Base-by-base conservation (phyloP, 1,140 invertebrate genomes). In the Anastrepha ludens region DNA sequence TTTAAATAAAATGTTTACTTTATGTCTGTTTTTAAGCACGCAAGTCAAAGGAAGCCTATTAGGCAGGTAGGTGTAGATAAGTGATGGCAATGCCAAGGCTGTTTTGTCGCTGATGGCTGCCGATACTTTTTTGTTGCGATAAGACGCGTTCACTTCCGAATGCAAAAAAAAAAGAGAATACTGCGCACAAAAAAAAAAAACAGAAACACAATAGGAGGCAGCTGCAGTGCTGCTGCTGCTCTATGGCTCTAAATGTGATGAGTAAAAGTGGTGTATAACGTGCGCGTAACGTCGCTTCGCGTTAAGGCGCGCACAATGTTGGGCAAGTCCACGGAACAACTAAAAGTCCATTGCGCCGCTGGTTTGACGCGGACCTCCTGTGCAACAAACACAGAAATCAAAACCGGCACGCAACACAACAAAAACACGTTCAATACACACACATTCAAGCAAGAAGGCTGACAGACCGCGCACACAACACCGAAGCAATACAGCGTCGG, bases 301-400 rank as follows among this genome's bases (percentile, higher is more conserved):
- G 50, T 41, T 44, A 15, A 86, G 70, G 90, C 89, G 91, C 93
- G 91, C 92, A 92, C 93, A 93, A 90, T 93, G 91, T 92, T 93
- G 92, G 90, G 91, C 91, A 93, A 93, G 92, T 92, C 92, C 92
- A 91, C 92, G 91, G 90, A 91, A 91, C 91, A 92, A 93, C 93
- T 93, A 93, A 93, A 93, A 91, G 91, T 91, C 92, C 89, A 92
- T 90, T 91, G 90, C 91, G 90, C 90, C 90, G 92, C 90, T 89
- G 88, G 90, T 90, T 91, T 89, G 88, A 92, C 91, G 91, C 92
- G 92, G 92, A 93, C 92, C 92, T 92, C 78, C 81, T 67, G 78
- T 85, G 87, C 74, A 87, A 59, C 59, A 87, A 87, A 47, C 70
- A 78, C 70, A 87, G 87, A 60, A 87, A 81, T 41, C 15, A n/a